phyloP scores from a whole-genome alignment of 2,888 invertebrate species.

The Rhabditoides inermis region DNA sequence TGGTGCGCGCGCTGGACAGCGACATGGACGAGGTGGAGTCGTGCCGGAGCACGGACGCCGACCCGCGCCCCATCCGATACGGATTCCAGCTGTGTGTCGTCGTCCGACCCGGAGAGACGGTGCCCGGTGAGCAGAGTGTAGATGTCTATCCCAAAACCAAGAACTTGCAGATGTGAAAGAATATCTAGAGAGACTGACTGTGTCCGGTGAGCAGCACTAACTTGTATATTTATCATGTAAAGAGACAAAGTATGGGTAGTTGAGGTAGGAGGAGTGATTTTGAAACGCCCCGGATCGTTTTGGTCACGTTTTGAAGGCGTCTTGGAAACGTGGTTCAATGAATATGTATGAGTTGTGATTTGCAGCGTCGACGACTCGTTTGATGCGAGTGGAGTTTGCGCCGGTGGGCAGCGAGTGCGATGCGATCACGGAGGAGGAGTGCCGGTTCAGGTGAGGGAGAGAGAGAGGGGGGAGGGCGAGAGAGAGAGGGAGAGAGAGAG shows the following conservation, averaged over 20 bases:
- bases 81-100: constrained; percentile 89
- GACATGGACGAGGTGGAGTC: not conserved
- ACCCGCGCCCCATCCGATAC: constrained; percentile 64
- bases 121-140: constrained; percentile 11
- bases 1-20: too few species aligned
- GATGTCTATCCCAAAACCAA: too few species aligned
- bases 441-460: not conserved
- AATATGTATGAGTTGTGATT: not conserved
- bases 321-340: not conserved
- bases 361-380: not conserved
- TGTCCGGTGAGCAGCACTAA: too few species aligned
- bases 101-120: constrained; percentile 51
- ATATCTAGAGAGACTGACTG: too few species aligned
- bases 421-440: not conserved
- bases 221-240: too few species aligned
- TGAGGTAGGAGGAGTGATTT: too few species aligned
- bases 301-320: not conserved
- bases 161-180: too few species aligned
- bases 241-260: too few species aligned
- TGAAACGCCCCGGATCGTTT: too few species aligned
- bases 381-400: not conserved
- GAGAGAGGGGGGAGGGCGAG: not conserved
- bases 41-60: constrained; percentile 6
- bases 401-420: not conserved
- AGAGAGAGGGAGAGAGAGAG: too few species aligned